Evolutionary conservation across 2,797 vertebrate species (phyloP), one percentile per base, ranked within the genome.

Genomic region (Sorex maritimensis): DNA sequence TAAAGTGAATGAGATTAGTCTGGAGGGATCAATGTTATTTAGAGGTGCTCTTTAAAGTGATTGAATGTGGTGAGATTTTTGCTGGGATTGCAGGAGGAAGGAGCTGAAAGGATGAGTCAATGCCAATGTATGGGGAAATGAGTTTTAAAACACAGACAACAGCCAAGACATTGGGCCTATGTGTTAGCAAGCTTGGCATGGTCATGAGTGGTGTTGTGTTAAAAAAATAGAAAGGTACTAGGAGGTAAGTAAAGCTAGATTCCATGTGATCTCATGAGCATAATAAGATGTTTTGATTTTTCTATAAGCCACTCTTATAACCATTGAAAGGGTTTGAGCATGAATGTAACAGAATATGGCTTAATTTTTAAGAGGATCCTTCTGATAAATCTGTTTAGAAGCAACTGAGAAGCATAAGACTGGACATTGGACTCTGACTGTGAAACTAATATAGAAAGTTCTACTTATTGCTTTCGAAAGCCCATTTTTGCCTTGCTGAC

Each of bases 1-100:
- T 74, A 68, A 86, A 72, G 3, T 81, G 83, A 90, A 71, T 84
- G 26, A 74, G 72, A 21, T 5, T 19, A 69, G 41, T 67, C 63
- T 75, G 14, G 44, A 67, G 6, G 58, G 65, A 81, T 5, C 73
- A 55, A 23, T 26, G 38, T 49, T 30, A 74, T 30, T 38, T n/a
- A 83, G 69, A 81, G 73, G 1, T 52, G 13, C 28, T 2, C 9
- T 67, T 92, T 82, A 58, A 77, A 10, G 2, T 17, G 28, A 52
- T 8, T 61, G 17, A 41, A 41, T 30, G 23, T 68, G 67, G 5
- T n/a, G 21, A 63, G 26, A 17, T 30, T 23, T 81, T 1, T 65
- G 34, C 5, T 61, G 10, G 65, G 6, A 34, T 30, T 73, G 17
- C 72, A 72, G 19, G 30, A 58, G 9, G 12, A 30, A 41, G 24